Evolutionary conservation across 2,888 invertebrate species (phyloP).

Genomic region (Geotrupes spiniger): DNA sequence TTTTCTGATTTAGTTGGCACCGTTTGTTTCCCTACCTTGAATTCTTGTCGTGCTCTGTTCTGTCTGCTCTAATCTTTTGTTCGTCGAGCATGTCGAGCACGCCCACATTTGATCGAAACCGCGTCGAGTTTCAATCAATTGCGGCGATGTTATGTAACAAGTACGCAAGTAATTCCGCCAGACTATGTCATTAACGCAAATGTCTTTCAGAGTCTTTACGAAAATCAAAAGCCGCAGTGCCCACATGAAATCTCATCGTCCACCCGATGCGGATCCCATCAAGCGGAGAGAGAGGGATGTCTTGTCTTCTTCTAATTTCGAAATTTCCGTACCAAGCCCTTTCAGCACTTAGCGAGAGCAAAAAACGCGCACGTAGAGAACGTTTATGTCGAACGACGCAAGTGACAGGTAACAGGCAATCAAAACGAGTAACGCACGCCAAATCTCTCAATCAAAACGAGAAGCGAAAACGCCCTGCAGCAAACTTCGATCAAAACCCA

Average conservation of each 20-base stretch:
- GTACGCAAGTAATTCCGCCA: too few species aligned
- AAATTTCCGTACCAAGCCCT: slow-evolving; percentile 47
- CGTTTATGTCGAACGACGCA: too few species aligned
- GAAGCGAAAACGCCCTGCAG: background rate
- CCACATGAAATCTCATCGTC: slow-evolving; percentile 98
- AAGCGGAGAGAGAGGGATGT: slow-evolving; percentile 28
- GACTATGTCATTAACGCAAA: background rate
- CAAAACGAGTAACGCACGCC: slow-evolving; percentile 35
- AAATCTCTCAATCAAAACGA: slow-evolving; percentile 16
- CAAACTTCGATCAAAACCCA: background rate
- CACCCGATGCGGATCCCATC: slow-evolving; percentile 76
- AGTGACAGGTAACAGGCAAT: slow-evolving; percentile 42
- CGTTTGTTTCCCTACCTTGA: background rate
- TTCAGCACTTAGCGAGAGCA: slow-evolving; percentile 44
- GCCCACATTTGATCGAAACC: too few species aligned
- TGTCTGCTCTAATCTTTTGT: slow-evolving; percentile 3
- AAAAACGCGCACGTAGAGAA: slow-evolving; percentile 11
- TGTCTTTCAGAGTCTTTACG: slow-evolving; percentile 81
- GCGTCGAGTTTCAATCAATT: too few species aligned
- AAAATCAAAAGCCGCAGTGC: slow-evolving; percentile 99
- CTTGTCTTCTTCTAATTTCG: slow-evolving; percentile 33
- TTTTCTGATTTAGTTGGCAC: slow-evolving; percentile 14
- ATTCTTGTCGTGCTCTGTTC: slow-evolving; percentile 1
- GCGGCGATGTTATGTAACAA: too few species aligned
- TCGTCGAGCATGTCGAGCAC: too few species aligned